Percentiles rank a stretch among this genome's conserved stretches.
Conservation (phyloP, 2,113 vertebrate species). For the Recurvirostra avosetta region DNA sequence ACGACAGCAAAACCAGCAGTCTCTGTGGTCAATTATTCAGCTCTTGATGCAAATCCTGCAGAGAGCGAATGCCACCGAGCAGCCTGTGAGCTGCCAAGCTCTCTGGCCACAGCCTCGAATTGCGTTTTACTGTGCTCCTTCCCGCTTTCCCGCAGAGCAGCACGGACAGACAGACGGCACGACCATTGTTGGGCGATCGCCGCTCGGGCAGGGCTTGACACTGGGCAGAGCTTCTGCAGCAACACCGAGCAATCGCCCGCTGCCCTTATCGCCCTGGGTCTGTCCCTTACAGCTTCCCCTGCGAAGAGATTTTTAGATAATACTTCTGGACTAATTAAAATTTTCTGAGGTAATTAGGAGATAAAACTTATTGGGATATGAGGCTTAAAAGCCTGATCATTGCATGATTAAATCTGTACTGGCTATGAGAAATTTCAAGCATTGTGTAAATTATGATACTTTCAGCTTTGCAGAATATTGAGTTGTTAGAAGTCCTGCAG, state of each 20-base stretch:
- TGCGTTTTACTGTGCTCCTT: too few species aligned
- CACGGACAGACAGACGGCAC: rapidly evolving
- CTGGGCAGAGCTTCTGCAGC: background rate
- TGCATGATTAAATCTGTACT: background rate
- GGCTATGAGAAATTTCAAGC: background rate
- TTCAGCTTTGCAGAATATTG: background rate
- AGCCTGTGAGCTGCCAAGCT: background rate
- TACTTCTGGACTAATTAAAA: background rate
- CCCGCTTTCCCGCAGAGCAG: background rate
- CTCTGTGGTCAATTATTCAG: background rate
- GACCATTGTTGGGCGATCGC: rapidly evolving
- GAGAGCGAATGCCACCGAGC: background rate
- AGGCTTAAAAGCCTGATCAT: background rate
- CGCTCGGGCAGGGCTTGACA: background rate
- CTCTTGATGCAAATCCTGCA: background rate
- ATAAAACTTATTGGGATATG: background rate
- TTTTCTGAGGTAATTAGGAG: background rate
- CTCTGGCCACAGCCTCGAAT: background rate
- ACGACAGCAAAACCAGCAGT: rapidly evolving
- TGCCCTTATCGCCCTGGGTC: background rate
- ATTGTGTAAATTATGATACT: background rate
- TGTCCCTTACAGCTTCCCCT: background rate
- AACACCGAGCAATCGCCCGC: background rate
- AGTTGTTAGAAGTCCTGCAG: background rate
- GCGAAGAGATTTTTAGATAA: background rate